These are phyloP conservation scores for Patella depressa DNA, from an alignment of 2,888 invertebrate genomes.

Conservation along the genomic window DNA sequence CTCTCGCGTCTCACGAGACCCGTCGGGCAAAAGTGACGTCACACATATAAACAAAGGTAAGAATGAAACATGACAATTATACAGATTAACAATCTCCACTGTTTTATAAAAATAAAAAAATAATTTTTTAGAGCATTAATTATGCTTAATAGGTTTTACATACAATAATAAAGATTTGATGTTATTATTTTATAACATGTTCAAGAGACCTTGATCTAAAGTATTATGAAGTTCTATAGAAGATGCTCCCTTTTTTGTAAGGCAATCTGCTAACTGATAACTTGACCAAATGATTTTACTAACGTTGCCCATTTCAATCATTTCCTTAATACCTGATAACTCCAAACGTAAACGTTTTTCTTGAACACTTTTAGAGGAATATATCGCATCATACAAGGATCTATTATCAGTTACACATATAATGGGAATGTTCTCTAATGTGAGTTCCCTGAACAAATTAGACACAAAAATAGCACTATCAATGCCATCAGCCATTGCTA, in stretches of 20 bases:
- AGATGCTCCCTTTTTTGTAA: slow-evolving; percentile 1
- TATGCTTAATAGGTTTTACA: too few relatives aligned
- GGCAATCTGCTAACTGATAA: not conserved
- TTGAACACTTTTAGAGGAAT: too few relatives aligned
- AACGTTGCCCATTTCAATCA: not conserved
- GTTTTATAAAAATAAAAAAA: too few relatives aligned
- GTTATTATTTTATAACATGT: not conserved
- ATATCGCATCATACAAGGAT: slow-evolving; percentile 4
- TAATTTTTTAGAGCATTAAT: too few relatives aligned
- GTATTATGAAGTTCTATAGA: not conserved
- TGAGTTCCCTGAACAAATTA: slow-evolving; percentile 1
- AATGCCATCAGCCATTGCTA: slow-evolving; percentile 6
- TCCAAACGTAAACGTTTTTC: slow-evolving; percentile 1
- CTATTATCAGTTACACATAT: slow-evolving; percentile 1
- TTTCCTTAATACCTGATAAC: not conserved
- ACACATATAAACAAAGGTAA: too few relatives aligned
- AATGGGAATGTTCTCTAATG: not conserved
- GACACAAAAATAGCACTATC: slow-evolving; percentile 1
- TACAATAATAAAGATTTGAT: too few relatives aligned
- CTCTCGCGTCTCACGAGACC: too few relatives aligned
- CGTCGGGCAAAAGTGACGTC: too few relatives aligned
- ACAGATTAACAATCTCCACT: too few relatives aligned
- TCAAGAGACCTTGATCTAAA: not conserved
- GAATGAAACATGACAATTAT: too few relatives aligned
- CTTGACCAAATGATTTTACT: not conserved